A percentile compares a stretch with the other conserved stretches of the same genome.
Conservation (phyloP, 2,113 vertebrate genomes). For the Irena cyanogastra region DNA sequence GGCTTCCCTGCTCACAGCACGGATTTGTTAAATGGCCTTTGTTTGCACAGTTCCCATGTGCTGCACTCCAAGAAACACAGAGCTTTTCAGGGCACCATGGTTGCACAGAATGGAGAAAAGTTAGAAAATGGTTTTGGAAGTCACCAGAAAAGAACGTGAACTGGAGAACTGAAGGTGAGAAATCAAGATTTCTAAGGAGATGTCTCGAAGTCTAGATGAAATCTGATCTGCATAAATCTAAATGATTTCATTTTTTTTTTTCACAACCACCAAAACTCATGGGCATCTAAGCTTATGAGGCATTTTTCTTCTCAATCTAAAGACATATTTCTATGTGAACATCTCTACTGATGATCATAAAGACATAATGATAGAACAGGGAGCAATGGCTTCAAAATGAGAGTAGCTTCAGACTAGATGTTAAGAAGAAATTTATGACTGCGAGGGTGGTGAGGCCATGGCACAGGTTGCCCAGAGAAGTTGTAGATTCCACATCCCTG, state of each 20-base stretch:
- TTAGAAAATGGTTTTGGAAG: not conserved
- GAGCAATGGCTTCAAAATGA: not conserved
- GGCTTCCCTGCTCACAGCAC: not conserved
- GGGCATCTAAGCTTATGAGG: rapidly evolving
- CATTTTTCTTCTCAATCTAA: not conserved
- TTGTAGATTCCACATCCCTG: not conserved
- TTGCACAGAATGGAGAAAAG: not conserved
- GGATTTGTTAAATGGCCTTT: not conserved
- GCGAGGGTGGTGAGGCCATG: not conserved
- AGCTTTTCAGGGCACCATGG: not conserved
- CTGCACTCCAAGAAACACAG: not conserved
- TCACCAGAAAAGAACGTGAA: not conserved
- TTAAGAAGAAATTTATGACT: not conserved
- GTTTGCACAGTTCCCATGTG: not conserved
- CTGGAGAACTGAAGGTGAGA: not conserved
- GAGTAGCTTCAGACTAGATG: not conserved
- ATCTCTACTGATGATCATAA: not conserved
- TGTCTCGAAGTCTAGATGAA: not conserved
- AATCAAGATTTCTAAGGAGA: not conserved
- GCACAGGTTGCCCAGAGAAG: not conserved
- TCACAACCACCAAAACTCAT: not conserved
- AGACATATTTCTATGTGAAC: not conserved
- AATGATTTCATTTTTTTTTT: not conserved
- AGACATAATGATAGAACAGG: not conserved
- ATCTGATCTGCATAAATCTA: not conserved